These are phyloP conservation scores for Catocala sponsa DNA, from an alignment of 2,888 invertebrate genomes.

Conservation along the genomic window DNA sequence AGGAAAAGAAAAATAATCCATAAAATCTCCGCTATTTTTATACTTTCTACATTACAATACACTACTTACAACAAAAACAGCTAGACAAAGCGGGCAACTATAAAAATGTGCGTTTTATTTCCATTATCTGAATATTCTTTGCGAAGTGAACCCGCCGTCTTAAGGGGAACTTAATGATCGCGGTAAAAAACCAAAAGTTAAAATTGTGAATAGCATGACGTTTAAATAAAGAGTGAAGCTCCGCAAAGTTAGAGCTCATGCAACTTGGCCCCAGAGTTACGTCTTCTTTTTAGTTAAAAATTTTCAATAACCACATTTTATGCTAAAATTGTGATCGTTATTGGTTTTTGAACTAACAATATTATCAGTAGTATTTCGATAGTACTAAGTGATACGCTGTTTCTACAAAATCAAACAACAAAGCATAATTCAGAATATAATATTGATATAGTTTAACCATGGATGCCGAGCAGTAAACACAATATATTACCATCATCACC, in stretches of 20 bases:
- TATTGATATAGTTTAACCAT: too few relatives aligned
- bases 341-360: too few relatives aligned
- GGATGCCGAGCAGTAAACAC: too few relatives aligned
- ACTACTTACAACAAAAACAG: background rate
- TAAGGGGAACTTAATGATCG: slow-evolving; percentile 17
- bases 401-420: too few relatives aligned
- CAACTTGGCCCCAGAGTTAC: slow-evolving; percentile 6
- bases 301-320: slow-evolving; percentile 5
- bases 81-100: background rate
- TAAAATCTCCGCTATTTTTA: too few relatives aligned
- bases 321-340: background rate
- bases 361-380: too few relatives aligned
- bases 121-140: slow-evolving; percentile 9
- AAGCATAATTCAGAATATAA: too few relatives aligned
- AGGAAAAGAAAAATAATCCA: too few relatives aligned
- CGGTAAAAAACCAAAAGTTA: slow-evolving; percentile 16
- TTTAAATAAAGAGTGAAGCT: slow-evolving; percentile 15
- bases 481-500: too few relatives aligned
- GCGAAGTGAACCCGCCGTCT: slow-evolving; percentile 13
- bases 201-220: slow-evolving; percentile 24
- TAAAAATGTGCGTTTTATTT: slow-evolving; percentile 11
- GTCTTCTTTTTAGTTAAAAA: slow-evolving; percentile 6
- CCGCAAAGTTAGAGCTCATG: slow-evolving; percentile 14
- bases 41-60: background rate
- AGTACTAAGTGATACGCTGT: too few relatives aligned